Evolutionary conservation across 2,888 invertebrate species (phyloP).

Genomic region (Eupithecia centaureata): DNA sequence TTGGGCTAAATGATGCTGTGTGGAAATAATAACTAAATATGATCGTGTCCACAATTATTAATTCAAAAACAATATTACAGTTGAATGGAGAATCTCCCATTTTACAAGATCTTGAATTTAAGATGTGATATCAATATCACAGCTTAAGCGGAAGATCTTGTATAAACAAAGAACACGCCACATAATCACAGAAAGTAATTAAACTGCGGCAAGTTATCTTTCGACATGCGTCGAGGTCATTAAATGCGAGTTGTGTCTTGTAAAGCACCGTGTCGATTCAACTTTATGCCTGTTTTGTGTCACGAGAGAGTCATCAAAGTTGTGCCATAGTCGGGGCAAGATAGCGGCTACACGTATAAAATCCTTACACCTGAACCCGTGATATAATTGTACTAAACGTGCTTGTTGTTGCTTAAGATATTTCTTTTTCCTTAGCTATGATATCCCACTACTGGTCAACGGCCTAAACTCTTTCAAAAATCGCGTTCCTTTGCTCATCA

Average conservation of each 20-base stretch:
- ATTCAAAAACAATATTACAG: too few species aligned
- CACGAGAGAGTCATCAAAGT: conserved; percentile 59
- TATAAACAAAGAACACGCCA: background rate
- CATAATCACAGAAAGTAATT: conserved; percentile 14
- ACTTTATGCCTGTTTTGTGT: conserved; percentile 47
- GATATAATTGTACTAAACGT: background rate
- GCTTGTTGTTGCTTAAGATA: background rate
- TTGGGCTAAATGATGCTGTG: too few species aligned
- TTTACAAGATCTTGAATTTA: too few species aligned
- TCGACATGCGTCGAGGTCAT: conserved; percentile 35
- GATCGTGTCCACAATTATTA: too few species aligned
- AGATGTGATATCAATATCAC: background rate
- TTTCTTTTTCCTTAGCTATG: too few species aligned
- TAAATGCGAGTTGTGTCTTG: conserved; percentile 33
- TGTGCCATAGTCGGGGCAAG: background rate
- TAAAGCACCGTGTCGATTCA: conserved; percentile 46
- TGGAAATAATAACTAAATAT: too few species aligned
- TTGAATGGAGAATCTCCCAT: too few species aligned
- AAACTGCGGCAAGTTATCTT: conserved; percentile 10
- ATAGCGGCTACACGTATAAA: background rate
- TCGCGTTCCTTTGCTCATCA: too few species aligned
- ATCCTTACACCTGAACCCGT: background rate
- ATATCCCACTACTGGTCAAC: too few species aligned
- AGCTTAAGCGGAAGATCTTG: background rate
- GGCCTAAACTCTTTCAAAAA: too few species aligned